Base-by-base conservation (phyloP, 2,113 vertebrate genomes). In the Erpornis zantholeuca region DNA sequence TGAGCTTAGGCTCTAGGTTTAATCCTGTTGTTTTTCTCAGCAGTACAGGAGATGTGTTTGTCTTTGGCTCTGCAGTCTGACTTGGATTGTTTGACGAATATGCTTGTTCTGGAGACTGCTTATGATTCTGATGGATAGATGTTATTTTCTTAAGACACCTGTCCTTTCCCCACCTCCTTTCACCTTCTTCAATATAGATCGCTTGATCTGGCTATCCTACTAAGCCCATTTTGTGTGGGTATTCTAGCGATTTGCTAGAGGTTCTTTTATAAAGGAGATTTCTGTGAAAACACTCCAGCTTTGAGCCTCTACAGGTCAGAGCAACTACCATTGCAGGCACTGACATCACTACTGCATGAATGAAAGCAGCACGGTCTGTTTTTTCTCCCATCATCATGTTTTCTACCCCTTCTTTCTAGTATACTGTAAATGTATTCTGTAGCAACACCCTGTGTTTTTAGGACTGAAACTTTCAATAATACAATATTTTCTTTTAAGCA, bases 311-410 rank as follows among this genome's bases (percentile, higher is more conserved):
- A 92, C 93, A 97, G 96, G 97, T 97, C 97, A 97, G 82, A 96
- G 93, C 85, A 93, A 35, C 95, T 94, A 86, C 94, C 86, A 90
- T 71, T 97, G 97, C 97, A 97, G 98, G 90, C 60, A 1, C 40
- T 98, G 98, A 97, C 97, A 98, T 98, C 97, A 97, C 92, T 97
- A 49, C 95, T 97, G 81, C 94, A 92, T 96, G 97, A 98, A 97
- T 97, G 97, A 96, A 94, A 97, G 92, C 93, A 96, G 86, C 92
- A 35, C 57, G 33, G 54, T 95, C 95, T 94, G 83, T 83, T 82
- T 87, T 93, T 96, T 64, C 42, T 66, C 77, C 70, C 53, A 15
- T 83, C 75, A 15, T 66, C 36, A 21, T 90, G 31, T 83, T 88
- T 88, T 87, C 68, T 86, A 5, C 15, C 42, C 57, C 33, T 82